A percentile compares a stretch with the other conserved stretches of the same genome.
Evolutionary conservation across 2,113 vertebrate genomes (phyloP).

Genomic region (Agapornis roseicollis): DNA sequence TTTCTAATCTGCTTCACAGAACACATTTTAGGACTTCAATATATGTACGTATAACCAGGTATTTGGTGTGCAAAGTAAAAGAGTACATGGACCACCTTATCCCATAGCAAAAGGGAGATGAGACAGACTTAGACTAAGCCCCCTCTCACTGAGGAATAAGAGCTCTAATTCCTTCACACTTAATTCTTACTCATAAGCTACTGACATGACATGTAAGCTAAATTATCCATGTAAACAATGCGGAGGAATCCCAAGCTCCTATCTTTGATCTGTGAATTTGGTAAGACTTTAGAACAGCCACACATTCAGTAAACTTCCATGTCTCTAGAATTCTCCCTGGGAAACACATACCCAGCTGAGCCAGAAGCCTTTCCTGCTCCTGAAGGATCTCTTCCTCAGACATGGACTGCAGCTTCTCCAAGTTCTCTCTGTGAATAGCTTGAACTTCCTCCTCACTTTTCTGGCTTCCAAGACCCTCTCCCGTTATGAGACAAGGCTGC

Average conservation of each 20-base stretch:
- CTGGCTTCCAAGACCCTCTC: conserved; percentile 79
- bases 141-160: background rate
- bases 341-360: conserved; percentile 83
- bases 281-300: background rate
- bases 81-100: background rate
- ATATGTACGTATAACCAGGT: background rate
- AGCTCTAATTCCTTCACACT: background rate
- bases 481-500: conserved; percentile 78
- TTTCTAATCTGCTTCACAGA: background rate
- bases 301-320: background rate
- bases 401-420: conserved; percentile 82
- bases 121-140: background rate
- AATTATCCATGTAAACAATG: background rate
- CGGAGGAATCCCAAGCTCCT: background rate
- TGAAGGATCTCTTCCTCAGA: conserved; percentile 83
- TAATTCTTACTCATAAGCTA: background rate
- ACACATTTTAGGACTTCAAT: background rate
- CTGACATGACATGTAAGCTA: background rate
- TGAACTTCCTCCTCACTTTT: conserved; percentile 76
- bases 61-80: background rate
- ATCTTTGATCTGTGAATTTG: background rate
- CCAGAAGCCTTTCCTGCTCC: conserved; percentile 83
- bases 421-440: conserved; percentile 90
- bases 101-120: background rate
- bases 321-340: background rate